Percentiles rank a stretch among this genome's conserved stretches.
These are phyloP conservation scores for Drosophila recens DNA, from an alignment of 2,888 invertebrate genomes.

Conservation along the genomic window DNA sequence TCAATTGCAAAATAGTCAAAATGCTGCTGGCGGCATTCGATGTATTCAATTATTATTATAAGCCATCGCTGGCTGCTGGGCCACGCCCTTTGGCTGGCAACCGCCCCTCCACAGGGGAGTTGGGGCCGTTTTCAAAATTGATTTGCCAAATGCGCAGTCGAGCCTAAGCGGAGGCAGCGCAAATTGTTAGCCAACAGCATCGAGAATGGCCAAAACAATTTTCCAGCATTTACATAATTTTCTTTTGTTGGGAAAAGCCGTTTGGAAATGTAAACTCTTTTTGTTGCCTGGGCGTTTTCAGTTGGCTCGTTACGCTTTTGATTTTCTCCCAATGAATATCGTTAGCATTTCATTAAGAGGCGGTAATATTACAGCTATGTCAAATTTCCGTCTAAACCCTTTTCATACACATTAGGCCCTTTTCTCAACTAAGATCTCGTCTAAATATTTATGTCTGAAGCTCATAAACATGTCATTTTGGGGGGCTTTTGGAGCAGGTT, in stretches of 20 bases:
- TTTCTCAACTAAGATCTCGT: constrained; percentile 23
- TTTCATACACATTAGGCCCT: background rate
- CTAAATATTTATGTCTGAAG: constrained; percentile 65
- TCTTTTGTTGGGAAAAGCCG: constrained; percentile 57
- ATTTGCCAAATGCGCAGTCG: constrained; percentile 67
- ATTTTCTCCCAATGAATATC: constrained; percentile 76
- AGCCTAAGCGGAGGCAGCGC: constrained; percentile 43
- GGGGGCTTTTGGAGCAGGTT: constrained; percentile 50
- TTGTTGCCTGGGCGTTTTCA: constrained; percentile 15
- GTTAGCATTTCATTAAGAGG: constrained; percentile 75
- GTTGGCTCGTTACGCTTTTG: constrained; percentile 62
- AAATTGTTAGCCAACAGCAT: constrained; percentile 57
- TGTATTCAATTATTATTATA: constrained; percentile 79
- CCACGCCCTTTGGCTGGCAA: constrained; percentile 46
- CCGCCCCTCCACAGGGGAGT: constrained; percentile 15
- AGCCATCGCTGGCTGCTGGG: constrained; percentile 47
- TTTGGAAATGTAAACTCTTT: constrained; percentile 57
- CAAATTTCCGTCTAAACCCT: background rate
- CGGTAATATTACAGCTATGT: constrained; percentile 37
- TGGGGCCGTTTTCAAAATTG: constrained; percentile 60
- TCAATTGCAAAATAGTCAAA: constrained; percentile 65
- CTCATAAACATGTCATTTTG: constrained; percentile 66
- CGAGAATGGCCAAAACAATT: constrained; percentile 66
- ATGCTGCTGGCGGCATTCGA: constrained; percentile 48
- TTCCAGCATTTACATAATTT: constrained; percentile 77